Conservation (phyloP, 35 echinoderm and acorn worm genomes). For the Apostichopus japonicus region DNA sequence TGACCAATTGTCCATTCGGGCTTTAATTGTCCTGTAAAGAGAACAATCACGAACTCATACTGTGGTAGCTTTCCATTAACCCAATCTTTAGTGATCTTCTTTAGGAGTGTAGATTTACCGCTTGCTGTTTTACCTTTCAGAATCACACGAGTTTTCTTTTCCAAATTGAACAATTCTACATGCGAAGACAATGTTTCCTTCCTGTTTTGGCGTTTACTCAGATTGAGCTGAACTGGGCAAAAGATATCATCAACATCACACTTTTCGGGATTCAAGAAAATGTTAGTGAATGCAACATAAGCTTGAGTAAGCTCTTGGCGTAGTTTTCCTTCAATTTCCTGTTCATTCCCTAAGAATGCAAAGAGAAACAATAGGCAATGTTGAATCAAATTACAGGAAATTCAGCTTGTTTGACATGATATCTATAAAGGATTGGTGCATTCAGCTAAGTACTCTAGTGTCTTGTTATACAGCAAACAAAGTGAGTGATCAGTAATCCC, state of each 20-base stretch:
- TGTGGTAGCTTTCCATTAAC: not conserved
- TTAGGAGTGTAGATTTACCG: slow-evolving; percentile 22
- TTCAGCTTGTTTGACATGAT: too few relatives aligned
- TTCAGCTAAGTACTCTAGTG: too few relatives aligned
- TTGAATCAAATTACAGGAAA: too few relatives aligned
- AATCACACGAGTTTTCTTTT: slow-evolving; percentile 9
- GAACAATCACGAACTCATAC: not conserved
- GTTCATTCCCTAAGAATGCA: too few relatives aligned
- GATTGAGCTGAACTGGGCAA: not conserved
- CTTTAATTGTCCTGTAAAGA: not conserved
- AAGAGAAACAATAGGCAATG: too few relatives aligned
- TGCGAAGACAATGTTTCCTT: not conserved
- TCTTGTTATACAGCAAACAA: too few relatives aligned
- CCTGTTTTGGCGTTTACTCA: not conserved
- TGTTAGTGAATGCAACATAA: not conserved
- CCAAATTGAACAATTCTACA: not conserved
- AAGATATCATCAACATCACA: slow-evolving; percentile 22
- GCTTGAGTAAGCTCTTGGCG: not conserved
- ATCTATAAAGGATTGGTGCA: too few relatives aligned
- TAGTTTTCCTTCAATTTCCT: too few relatives aligned
- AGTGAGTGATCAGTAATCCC: too few relatives aligned
- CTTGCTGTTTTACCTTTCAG: slow-evolving; percentile 35
- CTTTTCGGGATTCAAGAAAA: not conserved
- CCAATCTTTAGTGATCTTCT: slow-evolving; percentile 46
- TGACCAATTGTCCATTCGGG: slow-evolving; percentile 25